Percentiles rank a stretch among this genome's conserved stretches.
These are phyloP conservation scores for Grapholita molesta DNA, from an alignment of 1,140 invertebrate genomes.

Conservation along the genomic window DNA sequence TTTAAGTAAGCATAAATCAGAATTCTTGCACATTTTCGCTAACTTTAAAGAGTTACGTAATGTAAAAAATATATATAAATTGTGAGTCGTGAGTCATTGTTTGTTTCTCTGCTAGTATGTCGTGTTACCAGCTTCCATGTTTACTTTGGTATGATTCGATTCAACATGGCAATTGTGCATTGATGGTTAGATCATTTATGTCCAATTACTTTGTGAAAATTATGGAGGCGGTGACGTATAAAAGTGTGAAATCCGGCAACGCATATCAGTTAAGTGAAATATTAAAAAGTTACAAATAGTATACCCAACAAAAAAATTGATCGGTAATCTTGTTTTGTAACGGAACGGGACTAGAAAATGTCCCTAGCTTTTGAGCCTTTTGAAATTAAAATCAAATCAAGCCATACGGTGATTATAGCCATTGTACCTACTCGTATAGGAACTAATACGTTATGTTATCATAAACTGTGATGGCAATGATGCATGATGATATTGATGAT, in stretches of 20 bases:
- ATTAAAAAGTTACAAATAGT: too few relatives aligned
- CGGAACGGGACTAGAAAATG: too few relatives aligned
- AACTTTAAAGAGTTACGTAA: slow-evolving; percentile 1
- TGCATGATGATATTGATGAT: neutral
- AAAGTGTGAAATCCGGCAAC: too few relatives aligned
- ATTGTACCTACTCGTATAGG: too few relatives aligned
- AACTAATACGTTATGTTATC: too few relatives aligned
- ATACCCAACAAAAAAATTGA: too few relatives aligned
- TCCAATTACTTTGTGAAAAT: neutral
- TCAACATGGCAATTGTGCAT: neutral
- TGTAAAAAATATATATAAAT: neutral
- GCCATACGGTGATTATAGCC: too few relatives aligned
- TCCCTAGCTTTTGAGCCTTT: too few relatives aligned
- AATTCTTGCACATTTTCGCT: neutral
- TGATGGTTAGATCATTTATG: neutral
- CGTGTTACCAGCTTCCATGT: neutral
- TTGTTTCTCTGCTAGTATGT: slow-evolving; percentile 5
- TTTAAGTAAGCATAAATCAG: neutral
- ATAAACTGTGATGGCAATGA: too few relatives aligned
- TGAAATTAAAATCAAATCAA: too few relatives aligned
- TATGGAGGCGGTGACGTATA: neutral
- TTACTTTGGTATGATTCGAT: neutral
- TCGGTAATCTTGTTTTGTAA: too few relatives aligned
- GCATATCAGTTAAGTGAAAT: too few relatives aligned
- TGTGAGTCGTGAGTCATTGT: slow-evolving; percentile 9